These are phyloP conservation scores for Lutjanus argentimaculatus DNA, from an alignment of 2,797 vertebrate species.

Conservation along the genomic window DNA sequence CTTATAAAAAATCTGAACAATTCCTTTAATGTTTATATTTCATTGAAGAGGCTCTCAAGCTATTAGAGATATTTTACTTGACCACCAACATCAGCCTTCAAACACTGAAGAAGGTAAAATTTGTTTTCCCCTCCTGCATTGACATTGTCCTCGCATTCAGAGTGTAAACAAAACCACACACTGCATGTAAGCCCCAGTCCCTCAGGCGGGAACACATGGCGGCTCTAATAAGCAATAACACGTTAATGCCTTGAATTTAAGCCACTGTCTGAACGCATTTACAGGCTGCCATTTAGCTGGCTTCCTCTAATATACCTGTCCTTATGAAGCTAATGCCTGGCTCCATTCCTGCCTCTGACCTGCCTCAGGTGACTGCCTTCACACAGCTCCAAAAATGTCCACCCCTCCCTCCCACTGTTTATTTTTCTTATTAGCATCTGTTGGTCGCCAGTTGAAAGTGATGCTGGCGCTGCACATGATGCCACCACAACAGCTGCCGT, in stretches of 20 bases:
- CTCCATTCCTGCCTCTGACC: slow-evolving; percentile 46
- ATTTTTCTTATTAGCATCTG: slow-evolving; percentile 69
- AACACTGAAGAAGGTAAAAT: neutral
- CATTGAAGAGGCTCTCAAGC: too few species aligned
- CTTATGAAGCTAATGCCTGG: slow-evolving; percentile 66
- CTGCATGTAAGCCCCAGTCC: slow-evolving; percentile 11
- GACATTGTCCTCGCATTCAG: slow-evolving; percentile 21
- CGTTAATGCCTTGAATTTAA: slow-evolving; percentile 63
- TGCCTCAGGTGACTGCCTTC: slow-evolving; percentile 59
- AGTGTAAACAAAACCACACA: slow-evolving; percentile 26
- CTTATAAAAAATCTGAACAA: too few species aligned
- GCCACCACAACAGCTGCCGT: slow-evolving; percentile 67
- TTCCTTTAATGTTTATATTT: too few species aligned
- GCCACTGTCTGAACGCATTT: slow-evolving; percentile 74
- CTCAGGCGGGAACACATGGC: slow-evolving; percentile 58
- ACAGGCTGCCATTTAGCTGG: slow-evolving; percentile 62
- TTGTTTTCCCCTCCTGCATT: neutral
- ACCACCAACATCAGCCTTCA: neutral
- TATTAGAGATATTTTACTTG: neutral
- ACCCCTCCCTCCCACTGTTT: slow-evolving; percentile 45
- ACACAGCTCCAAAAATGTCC: slow-evolving; percentile 35
- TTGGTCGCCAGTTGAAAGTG: slow-evolving; percentile 41
- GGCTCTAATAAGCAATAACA: slow-evolving; percentile 69
- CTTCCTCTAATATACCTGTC: slow-evolving; percentile 67
- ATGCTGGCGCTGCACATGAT: slow-evolving; percentile 35